A percentile compares a stretch with the other conserved stretches of the same genome.
Conservation (phyloP, 1,140 invertebrate species). For the Drosophila willistoni region DNA sequence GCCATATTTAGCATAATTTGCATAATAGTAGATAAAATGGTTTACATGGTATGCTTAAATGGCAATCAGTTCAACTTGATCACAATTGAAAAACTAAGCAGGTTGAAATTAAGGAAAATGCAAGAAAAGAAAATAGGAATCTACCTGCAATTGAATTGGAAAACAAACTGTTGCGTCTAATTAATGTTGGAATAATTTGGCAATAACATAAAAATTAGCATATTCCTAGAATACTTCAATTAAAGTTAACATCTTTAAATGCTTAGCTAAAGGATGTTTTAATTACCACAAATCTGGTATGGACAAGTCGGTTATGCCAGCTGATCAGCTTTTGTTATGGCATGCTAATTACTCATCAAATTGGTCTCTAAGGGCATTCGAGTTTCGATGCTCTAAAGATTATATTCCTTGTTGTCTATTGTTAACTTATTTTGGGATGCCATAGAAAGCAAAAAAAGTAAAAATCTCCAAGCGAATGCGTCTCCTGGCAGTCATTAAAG, state of each 20-base stretch:
- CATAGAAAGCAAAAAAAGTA: not conserved
- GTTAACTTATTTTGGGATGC: slow-evolving; percentile 11
- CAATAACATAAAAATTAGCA: no score
- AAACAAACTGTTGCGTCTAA: no score
- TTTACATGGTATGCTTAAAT: not conserved
- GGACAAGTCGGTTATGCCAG: not conserved
- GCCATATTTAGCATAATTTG: not conserved
- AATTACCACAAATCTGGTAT: not conserved
- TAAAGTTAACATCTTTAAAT: not conserved
- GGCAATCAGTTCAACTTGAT: not conserved
- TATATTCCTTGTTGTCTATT: slow-evolving; percentile 14
- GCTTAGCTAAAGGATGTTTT: not conserved
- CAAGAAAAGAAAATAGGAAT: no score
- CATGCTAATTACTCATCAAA: slow-evolving; percentile 12
- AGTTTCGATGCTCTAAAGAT: slow-evolving; percentile 14
- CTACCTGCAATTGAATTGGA: no score
- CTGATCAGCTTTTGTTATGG: slow-evolving; percentile 20
- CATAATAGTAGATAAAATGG: not conserved
- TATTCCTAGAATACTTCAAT: no score
- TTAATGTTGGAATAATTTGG: no score
- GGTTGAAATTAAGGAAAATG: no score
- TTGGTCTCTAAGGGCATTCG: slow-evolving; percentile 35
- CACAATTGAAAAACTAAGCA: no score
- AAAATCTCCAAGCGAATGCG: slow-evolving; percentile 45
- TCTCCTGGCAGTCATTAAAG: slow-evolving; percentile 62